A percentile compares a stretch with the other conserved stretches of the same genome.
These are phyloP conservation scores for Actinernus sp. DNA, from an alignment of 92 coral and sea anemone genomes.

Conservation along the genomic window DNA sequence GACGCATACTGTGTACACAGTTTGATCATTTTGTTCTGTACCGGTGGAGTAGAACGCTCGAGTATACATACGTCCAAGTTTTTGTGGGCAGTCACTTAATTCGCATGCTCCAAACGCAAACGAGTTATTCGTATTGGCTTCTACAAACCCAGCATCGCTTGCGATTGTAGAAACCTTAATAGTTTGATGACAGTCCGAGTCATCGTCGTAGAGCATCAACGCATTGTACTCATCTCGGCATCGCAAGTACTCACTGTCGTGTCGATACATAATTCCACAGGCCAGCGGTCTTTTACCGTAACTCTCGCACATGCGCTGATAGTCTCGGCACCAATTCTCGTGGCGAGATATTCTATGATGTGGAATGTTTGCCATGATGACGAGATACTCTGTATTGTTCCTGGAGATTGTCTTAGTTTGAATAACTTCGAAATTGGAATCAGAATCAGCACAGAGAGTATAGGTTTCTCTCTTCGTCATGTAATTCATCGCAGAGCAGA, in stretches of 20 bases:
- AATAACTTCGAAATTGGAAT: constrained; percentile 38
- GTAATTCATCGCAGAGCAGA: neutral
- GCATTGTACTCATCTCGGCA: constrained; percentile 57
- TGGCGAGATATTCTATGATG: constrained; percentile 17
- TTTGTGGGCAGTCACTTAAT: constrained; percentile 28
- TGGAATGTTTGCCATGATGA: constrained; percentile 49
- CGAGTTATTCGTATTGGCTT: constrained; percentile 50
- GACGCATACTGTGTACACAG: constrained; percentile 58
- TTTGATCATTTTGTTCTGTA: constrained; percentile 5
- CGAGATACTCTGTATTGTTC: constrained; percentile 33
- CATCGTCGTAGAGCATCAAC: constrained; percentile 36
- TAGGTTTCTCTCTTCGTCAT: constrained; percentile 9
- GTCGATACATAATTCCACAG: constrained; percentile 24
- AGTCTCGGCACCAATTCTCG: constrained; percentile 62
- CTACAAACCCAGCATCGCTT: constrained; percentile 38
- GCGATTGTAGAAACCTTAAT: constrained; percentile 42
- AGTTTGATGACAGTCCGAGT: constrained; percentile 41
- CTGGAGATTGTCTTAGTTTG: constrained; percentile 11
- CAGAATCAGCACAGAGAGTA: constrained; percentile 48
- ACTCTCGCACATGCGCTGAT: constrained; percentile 47
- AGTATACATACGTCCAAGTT: constrained; percentile 13
- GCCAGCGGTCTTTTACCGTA: constrained; percentile 58
- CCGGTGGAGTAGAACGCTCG: constrained; percentile 27
- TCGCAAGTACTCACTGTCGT: constrained; percentile 32
- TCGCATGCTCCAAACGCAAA: constrained; percentile 56